phyloP scores from a whole-genome alignment of 2,888 invertebrate genomes.

The Amblyjoppa fuscipennis region DNA sequence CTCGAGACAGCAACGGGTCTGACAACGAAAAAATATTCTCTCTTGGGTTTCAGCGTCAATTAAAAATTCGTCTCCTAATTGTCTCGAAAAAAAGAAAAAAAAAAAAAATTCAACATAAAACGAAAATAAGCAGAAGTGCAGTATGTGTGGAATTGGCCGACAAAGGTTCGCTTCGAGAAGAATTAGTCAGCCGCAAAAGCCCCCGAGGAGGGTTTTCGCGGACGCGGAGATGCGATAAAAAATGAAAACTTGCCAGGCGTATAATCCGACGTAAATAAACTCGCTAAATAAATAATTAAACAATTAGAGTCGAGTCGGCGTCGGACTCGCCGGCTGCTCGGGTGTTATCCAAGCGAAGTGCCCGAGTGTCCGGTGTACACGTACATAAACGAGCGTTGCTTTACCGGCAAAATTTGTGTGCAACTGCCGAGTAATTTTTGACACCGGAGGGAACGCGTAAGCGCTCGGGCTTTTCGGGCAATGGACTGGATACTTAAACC shows the following conservation, averaged over 20 bases:
- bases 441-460: constrained; percentile 43
- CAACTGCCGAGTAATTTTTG: constrained; percentile 41
- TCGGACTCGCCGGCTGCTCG: constrained; percentile 23
- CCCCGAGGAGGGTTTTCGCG: constrained; percentile 53
- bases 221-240: constrained; percentile 77
- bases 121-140: neutral
- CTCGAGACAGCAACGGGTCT: neutral
- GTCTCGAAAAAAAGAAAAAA: constrained; percentile 46
- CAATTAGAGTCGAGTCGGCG: constrained; percentile 74
- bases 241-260: constrained; percentile 75
- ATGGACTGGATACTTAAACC: constrained; percentile 44
- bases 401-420: constrained; percentile 27
- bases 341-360: constrained; percentile 14
- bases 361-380: constrained; percentile 18
- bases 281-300: constrained; percentile 81
- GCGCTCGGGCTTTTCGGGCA: constrained; percentile 28
- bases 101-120: neutral
- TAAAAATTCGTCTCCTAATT: constrained; percentile 69
- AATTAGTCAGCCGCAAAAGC: constrained; percentile 75
- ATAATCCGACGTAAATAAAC: constrained; percentile 78
- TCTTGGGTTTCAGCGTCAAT: constrained; percentile 52
- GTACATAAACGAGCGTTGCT: constrained; percentile 14
- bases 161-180: constrained; percentile 76
- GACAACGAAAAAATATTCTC: constrained; percentile 37
- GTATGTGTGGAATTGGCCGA: constrained; percentile 18